phyloP scores from a whole-genome alignment of 1,140 invertebrate species.

The Planococcus citri region DNA sequence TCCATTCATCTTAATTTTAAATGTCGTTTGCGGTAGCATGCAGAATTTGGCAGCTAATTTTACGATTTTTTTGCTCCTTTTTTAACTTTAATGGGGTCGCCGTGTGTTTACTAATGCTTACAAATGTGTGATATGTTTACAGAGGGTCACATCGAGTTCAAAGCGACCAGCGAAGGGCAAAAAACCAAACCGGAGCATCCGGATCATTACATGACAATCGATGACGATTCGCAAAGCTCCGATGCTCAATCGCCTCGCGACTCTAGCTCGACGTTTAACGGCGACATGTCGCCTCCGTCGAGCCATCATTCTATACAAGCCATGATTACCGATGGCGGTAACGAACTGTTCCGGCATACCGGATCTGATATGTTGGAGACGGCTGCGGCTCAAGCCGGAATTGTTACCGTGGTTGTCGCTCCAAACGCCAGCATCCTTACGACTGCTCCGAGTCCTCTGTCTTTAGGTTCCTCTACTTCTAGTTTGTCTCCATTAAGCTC shows the following conservation, averaged over 20 bases:
- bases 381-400: constrained; percentile 48
- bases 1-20: background rate
- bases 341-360: background rate
- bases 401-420: constrained; percentile 42
- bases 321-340: background rate
- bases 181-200: constrained; percentile 68
- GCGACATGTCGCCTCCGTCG: constrained; percentile 21
- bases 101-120: background rate
- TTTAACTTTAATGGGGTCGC: background rate
- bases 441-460: constrained; percentile 18
- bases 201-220: constrained; percentile 65
- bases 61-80: background rate
- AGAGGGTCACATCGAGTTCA: constrained; percentile 83
- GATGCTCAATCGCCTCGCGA: constrained; percentile 41
- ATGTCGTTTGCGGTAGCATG: background rate
- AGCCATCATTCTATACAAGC: background rate
- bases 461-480: constrained; percentile 26
- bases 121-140: constrained; percentile 29
- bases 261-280: background rate
- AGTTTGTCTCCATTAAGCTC: constrained; percentile 26
- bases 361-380: constrained; percentile 37
- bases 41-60: background rate
- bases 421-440: constrained; percentile 21
- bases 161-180: constrained; percentile 77
- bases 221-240: constrained; percentile 75